These are phyloP conservation scores for Ophonus ardosiacus DNA, from an alignment of 2,888 invertebrate genomes.

Conservation along the genomic window DNA sequence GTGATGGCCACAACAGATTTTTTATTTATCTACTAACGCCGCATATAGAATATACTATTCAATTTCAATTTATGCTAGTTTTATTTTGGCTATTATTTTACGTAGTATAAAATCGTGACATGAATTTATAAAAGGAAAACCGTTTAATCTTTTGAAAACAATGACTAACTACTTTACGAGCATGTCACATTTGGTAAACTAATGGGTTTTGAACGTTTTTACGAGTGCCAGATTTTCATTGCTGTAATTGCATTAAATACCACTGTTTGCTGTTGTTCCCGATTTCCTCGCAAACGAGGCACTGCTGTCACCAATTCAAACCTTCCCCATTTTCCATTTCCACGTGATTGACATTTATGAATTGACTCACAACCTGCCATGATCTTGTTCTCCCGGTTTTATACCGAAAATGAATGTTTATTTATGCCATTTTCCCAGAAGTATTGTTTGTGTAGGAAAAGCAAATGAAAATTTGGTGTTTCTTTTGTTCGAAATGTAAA, in stretches of 20 bases:
- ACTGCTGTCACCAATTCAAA: constrained; percentile 10
- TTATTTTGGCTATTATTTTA: not conserved
- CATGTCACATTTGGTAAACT: constrained; percentile 42
- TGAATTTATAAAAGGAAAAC: constrained; percentile 1
- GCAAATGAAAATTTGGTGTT: constrained; percentile 3
- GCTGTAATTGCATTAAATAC: constrained; percentile 51
- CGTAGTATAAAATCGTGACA: not conserved
- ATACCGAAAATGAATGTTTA: not conserved
- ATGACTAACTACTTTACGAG: constrained; percentile 38
- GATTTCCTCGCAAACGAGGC: constrained; percentile 23
- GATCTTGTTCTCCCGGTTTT: constrained; percentile 20
- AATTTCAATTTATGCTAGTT: too few species aligned
- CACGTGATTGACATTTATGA: constrained; percentile 43
- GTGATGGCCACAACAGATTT: too few species aligned
- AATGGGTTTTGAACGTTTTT: constrained; percentile 53
- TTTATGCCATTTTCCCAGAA: constrained; percentile 4
- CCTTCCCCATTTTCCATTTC: constrained; percentile 14
- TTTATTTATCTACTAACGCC: too few species aligned
- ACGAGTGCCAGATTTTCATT: constrained; percentile 45
- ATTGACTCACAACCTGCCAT: constrained; percentile 36
- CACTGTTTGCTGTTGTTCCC: constrained; percentile 28
- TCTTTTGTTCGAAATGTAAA: constrained; percentile 6
- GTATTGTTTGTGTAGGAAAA: constrained; percentile 6
- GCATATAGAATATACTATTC: too few species aligned
- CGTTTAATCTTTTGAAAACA: constrained; percentile 36